Evolutionary conservation across 2,888 invertebrate species (phyloP).

Genomic region (Vannuccia rotundouncinata): DNA sequence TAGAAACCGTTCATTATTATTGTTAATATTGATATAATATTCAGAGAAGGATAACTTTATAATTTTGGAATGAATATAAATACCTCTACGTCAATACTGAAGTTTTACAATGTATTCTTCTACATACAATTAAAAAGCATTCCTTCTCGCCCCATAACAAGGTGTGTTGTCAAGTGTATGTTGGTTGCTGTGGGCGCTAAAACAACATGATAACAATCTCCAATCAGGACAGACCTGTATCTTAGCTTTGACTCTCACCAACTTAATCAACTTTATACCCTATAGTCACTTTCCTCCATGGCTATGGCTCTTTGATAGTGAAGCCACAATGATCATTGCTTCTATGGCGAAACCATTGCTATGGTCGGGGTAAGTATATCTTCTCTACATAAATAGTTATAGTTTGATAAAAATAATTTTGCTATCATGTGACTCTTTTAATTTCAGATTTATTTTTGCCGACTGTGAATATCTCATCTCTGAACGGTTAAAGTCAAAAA

Average conservation of each 20-base stretch:
- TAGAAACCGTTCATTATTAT: too few species aligned
- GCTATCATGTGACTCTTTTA: background rate
- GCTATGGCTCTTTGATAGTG: background rate
- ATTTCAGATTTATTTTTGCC: background rate
- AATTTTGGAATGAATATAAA: too few species aligned
- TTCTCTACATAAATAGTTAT: background rate
- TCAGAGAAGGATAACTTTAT: too few species aligned
- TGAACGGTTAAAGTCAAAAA: too few species aligned
- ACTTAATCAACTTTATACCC: background rate
- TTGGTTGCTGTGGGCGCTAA: background rate
- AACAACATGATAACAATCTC: background rate
- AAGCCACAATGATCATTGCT: background rate
- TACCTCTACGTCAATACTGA: too few species aligned
- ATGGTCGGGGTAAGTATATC: background rate
- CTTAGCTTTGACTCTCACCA: background rate
- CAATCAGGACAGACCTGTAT: background rate
- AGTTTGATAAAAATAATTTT: background rate
- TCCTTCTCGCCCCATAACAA: background rate
- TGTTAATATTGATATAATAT: too few species aligned
- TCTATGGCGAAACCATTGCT: background rate
- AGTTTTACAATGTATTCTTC: too few species aligned
- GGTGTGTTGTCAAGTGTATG: background rate
- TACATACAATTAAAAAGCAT: too few species aligned
- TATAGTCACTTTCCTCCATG: background rate
- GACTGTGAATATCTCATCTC: background rate